Base-by-base conservation (phyloP, 2,888 invertebrate genomes). In the Ypsolopha sequella region DNA sequence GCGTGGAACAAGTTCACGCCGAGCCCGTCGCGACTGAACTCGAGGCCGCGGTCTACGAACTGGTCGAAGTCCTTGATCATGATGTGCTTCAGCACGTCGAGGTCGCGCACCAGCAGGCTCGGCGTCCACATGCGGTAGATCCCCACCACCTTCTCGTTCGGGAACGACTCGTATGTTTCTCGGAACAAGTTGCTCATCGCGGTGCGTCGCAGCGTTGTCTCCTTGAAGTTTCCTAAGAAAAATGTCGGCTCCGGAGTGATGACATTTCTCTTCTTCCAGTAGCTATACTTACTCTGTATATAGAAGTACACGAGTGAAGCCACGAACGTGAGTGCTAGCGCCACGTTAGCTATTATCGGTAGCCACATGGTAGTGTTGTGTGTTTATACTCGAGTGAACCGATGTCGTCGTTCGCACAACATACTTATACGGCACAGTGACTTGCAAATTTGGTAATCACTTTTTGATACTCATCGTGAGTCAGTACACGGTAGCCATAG, bases 1-100 rank as follows among this genome's bases (percentile, higher is more conserved):
- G 53, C 53, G 49, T 51, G 48, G 47, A 56, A 56, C 43, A 56
- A 48, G 45, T 56, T 56, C 24, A 48, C 41, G 3, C 54, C 55
- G 43, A 55, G 48, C 6, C 54, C 52, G 10, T 55, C 43, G 43
- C 50, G 54, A 52, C 50, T 52, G 44, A 54, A 50, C 52, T 52
- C 47, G 36, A 54, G 11, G 6, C 55, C 55, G 7, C 55, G 54
- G 35, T 54, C 55, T 7, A 48, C 45, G 41, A 55, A 55, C 35
- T 48, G 52, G 45, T 54, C 52, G 43, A 55, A 55, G 34, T 55
- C 54, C 35, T 50, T 51, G 35, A 55, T 51, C 48, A 55, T 45
- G 1, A 56, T 51, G 33, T 52, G 45, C 41, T 56, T 53, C 11
- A 56, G 36, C 9, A 54, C 34, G 1, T 56, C 54, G 9, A 51